Base-by-base conservation (phyloP, 2,113 vertebrate genomes). In the cattle (Bos taurus) region DNA sequence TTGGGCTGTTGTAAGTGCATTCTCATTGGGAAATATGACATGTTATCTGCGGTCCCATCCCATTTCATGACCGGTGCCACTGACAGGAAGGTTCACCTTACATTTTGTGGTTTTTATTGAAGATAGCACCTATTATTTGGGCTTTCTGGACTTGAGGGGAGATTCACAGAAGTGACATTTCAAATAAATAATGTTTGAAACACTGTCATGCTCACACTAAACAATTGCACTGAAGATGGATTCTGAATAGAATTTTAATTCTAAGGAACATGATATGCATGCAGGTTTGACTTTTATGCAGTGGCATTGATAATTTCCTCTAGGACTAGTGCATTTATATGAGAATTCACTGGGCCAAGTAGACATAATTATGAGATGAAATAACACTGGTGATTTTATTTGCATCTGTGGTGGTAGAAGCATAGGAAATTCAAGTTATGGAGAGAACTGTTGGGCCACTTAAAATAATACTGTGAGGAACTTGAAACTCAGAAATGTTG, bases 141-240 rank as follows among this genome's bases (percentile, higher is more conserved):
- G 30, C 89, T 97, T 98, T 60, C 92, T 82, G 11, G 78, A 77
- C 60, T 77, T 62, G 78, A 1, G 48, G 93, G 97, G 86, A 96
- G 50, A 90, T 98, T 96, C 92, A 64, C 87, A 93, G 91, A 97
- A 97, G 67, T 98, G 98, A 86, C 85, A 94, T 97, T 98, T 98
- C 91, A 94, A 97, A 98, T 67, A 97, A 97, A 92, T 67, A 36
- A 36, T n/a, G 46, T 92, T 97, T 82, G 88, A 97, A 94, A 77
- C 7, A 54, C 33, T 92, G 40, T 90, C 60, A 43, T 83, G 83
- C 74, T 28, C 10, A n/a, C 81, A 25, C 46, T 84, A 48, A 97
- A 95, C 77, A 94, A n/a, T 91, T 82, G 16, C 64, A 26, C 36
- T 85, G 30, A 74, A 60, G 71, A 57, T 9, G 13, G 60, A 15